Percentiles rank a stretch among this genome's conserved stretches.
Evolutionary conservation across 2,113 vertebrate species (phyloP).

Genomic region (Phrynosoma platyrhinos): DNA sequence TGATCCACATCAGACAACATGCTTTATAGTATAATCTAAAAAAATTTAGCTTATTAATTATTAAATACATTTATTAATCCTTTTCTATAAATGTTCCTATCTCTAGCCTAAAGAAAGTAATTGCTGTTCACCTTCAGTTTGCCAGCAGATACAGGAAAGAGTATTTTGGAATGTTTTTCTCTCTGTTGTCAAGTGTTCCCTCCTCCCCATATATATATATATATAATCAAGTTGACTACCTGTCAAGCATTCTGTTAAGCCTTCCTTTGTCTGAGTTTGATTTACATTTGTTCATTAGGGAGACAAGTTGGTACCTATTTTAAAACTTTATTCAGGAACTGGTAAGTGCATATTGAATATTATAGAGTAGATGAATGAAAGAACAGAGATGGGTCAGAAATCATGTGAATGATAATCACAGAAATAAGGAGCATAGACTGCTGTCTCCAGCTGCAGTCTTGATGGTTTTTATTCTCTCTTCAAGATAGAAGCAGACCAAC

Average conservation of each 20-base stretch:
- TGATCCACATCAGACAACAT: too few species aligned
- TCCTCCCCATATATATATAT: neutral
- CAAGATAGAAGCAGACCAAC: neutral
- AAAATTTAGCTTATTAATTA: too few species aligned
- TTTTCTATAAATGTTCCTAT: too few species aligned
- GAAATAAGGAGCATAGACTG: neutral
- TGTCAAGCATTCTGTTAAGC: neutral
- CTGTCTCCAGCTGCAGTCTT: neutral
- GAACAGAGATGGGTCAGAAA: neutral
- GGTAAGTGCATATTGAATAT: neutral
- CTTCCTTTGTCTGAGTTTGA: neutral
- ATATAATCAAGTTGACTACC: neutral
- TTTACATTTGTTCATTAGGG: conserved; percentile 17
- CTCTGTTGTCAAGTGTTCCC: neutral
- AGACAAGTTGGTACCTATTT: neutral
- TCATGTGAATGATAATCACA: neutral
- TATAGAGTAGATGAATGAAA: neutral
- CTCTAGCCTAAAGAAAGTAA: neutral
- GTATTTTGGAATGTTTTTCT: neutral
- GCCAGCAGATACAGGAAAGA: neutral
- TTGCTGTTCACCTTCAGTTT: neutral
- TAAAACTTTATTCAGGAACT: conserved; percentile 3
- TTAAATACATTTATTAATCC: too few species aligned
- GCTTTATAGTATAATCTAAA: too few species aligned
- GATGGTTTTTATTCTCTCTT: neutral